phyloP scores from a whole-genome alignment of 35 echinoderm and acorn worm genomes.

The Ptychodera flava region DNA sequence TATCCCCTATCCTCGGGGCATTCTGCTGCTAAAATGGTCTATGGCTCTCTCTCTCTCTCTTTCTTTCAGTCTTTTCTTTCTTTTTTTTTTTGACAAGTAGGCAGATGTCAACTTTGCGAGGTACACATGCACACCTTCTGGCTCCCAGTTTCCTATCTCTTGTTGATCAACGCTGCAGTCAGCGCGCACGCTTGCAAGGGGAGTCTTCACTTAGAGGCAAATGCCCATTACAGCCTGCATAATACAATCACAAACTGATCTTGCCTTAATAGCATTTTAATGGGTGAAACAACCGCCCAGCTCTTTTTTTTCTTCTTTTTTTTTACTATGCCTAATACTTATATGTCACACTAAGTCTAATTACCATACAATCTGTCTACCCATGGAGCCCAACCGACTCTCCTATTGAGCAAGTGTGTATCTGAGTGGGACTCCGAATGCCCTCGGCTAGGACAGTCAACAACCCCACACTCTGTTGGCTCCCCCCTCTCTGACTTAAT shows the following conservation, averaged over 20 bases:
- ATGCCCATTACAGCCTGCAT: no score
- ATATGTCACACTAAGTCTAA: not conserved
- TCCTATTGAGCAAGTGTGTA: no score
- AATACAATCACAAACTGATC: not conserved
- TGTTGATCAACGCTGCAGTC: no score
- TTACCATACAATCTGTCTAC: not conserved
- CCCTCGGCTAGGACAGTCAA: no score
- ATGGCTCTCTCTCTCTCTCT: no score
- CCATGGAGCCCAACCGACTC: not conserved
- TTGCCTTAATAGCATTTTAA: not conserved
- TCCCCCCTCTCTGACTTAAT: not conserved
- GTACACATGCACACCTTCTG: not conserved
- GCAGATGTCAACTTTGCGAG: not conserved
- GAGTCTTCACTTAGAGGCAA: no score
- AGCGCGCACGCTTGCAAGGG: no score
- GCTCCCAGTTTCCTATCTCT: no score
- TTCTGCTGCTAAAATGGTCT: not conserved
- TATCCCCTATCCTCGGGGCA: not conserved
- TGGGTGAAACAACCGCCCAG: not conserved
- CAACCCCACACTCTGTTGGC: no score
- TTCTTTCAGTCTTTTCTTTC: no score
- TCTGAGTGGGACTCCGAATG: no score
- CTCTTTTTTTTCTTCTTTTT: not conserved
- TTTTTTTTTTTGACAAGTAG: not conserved
- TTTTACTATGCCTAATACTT: not conserved